These are phyloP conservation scores for Poeciliopsis infans DNA, from an alignment of 2,797 vertebrate genomes.

Conservation along the genomic window DNA sequence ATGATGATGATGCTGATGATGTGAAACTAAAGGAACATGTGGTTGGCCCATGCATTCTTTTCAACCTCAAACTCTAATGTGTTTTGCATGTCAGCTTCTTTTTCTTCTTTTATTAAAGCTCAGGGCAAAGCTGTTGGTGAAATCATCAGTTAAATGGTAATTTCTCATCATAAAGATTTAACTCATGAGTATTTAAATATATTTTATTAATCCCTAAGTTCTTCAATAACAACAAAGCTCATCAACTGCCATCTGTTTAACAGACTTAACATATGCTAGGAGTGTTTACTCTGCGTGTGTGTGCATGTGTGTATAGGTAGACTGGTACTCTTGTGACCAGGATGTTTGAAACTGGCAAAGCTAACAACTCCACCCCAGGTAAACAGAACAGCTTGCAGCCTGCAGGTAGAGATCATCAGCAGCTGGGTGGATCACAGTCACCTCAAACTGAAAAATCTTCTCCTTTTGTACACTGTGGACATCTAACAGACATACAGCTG, in stretches of 20 bases:
- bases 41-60: neutral
- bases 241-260: neutral
- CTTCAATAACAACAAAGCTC: neutral
- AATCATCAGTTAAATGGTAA: neutral
- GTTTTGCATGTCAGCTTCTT: neutral
- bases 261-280: neutral
- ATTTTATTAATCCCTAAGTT: neutral
- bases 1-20: slow-evolving; percentile 13
- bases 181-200: fast-evolving
- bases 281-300: slow-evolving; percentile 2
- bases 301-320: neutral
- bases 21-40: slow-evolving; percentile 22
- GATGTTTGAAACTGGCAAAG: slow-evolving; percentile 70
- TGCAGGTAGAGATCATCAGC: neutral
- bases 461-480: neutral
- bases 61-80: neutral
- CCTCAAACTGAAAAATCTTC: neutral
- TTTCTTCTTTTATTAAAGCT: neutral
- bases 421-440: slow-evolving; percentile 1
- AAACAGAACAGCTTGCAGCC: slow-evolving; percentile 55
- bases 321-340: slow-evolving; percentile 69
- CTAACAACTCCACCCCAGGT: slow-evolving; percentile 75
- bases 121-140: neutral
- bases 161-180: neutral
- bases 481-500: neutral